Conservation (phyloP, 2,888 invertebrate genomes). For the Stenodema calcarata region DNA sequence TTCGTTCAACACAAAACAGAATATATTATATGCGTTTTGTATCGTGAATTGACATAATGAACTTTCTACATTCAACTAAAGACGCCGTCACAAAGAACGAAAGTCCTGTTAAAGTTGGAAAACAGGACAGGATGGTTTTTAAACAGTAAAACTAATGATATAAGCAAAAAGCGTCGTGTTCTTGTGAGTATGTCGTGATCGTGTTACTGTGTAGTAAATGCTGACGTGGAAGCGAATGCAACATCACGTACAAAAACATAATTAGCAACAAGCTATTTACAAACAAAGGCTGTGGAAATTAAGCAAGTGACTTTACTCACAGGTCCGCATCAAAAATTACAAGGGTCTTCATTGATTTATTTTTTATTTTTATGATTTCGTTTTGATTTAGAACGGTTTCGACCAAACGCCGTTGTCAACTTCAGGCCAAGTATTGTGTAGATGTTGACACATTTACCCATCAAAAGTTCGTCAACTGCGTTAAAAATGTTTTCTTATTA, state of each 20-base stretch:
- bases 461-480: too few species aligned
- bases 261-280: constrained; percentile 31
- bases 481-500: too few species aligned
- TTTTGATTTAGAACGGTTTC: too few species aligned
- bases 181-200: not conserved
- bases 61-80: too few species aligned
- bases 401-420: too few species aligned
- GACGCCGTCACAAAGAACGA: too few species aligned
- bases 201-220: not conserved
- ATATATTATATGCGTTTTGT: too few species aligned
- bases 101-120: too few species aligned
- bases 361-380: too few species aligned
- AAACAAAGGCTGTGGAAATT: not conserved
- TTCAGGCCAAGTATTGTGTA: too few species aligned
- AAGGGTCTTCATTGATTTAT: not conserved
- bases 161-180: not conserved
- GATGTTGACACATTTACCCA: too few species aligned
- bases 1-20: not conserved
- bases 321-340: not conserved
- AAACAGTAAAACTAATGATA: not conserved
- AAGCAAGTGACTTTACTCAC: not conserved
- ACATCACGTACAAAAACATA: not conserved
- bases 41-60: too few species aligned
- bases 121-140: not conserved
- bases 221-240: constrained; percentile 30